These are phyloP conservation scores for Periplaneta americana DNA, from an alignment of 1,140 invertebrate species.

Conservation along the genomic window DNA sequence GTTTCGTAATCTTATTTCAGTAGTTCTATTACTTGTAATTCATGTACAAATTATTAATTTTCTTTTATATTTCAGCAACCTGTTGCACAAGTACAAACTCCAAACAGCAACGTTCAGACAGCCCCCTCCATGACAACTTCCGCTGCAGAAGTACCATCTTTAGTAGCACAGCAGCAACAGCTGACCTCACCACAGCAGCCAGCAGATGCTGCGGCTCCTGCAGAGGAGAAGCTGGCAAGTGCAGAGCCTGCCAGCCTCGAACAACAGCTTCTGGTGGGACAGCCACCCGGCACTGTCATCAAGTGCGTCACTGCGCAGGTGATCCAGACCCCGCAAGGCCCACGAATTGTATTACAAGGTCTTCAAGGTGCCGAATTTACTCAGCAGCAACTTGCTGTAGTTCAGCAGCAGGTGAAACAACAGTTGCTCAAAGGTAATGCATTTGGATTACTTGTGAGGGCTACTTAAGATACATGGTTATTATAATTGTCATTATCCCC, in stretches of 20 bases:
- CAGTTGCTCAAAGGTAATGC: conserved; percentile 75
- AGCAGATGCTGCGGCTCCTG: neutral
- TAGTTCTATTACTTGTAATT: too few relatives aligned
- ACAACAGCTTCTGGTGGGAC: conserved; percentile 52
- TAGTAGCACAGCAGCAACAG: neutral
- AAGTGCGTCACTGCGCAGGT: conserved; percentile 79
- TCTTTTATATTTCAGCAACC: neutral
- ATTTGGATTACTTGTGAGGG: too few relatives aligned
- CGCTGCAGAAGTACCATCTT: neutral
- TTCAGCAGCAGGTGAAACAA: conserved; percentile 84
- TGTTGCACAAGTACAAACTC: neutral
- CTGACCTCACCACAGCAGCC: neutral
- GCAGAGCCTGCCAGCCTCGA: conserved; percentile 6
- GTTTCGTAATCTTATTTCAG: too few relatives aligned
- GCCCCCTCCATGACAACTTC: neutral
- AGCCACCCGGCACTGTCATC: conserved; percentile 79
- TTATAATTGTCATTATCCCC: too few relatives aligned
- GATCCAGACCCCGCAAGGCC: conserved; percentile 74
- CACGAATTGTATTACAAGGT: conserved; percentile 77
- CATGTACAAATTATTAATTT: too few relatives aligned
- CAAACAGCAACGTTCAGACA: neutral
- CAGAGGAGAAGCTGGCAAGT: neutral
- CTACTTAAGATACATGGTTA: too few relatives aligned
- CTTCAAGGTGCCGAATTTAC: conserved; percentile 75
- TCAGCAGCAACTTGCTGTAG: conserved; percentile 67